Evolutionary conservation across 2,797 vertebrate genomes (phyloP).

Genomic region (Brotula barbata): DNA sequence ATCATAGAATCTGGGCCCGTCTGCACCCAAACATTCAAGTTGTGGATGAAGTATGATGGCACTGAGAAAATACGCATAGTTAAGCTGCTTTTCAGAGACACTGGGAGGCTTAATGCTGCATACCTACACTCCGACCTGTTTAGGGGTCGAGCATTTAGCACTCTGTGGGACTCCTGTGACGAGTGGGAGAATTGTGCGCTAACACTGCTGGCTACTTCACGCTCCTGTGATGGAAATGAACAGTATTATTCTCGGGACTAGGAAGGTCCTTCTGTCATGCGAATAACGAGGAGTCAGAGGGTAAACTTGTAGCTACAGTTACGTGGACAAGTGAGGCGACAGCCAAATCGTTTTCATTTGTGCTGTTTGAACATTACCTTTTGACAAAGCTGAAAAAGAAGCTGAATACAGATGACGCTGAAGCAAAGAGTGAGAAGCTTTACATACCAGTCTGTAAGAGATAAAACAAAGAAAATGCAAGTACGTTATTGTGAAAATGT

Average conservation of each 20-base stretch:
- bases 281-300: slow-evolving; percentile 6
- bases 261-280: slow-evolving; percentile 2
- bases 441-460: slow-evolving; percentile 13
- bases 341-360: slow-evolving; percentile 17
- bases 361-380: slow-evolving; percentile 3
- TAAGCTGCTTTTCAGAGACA: slow-evolving; percentile 8
- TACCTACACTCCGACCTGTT: slow-evolving; percentile 3
- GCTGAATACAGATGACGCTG: not conserved
- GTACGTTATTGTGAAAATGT: not conserved
- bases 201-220: not conserved
- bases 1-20: not conserved
- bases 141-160: slow-evolving; percentile 13
- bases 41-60: not conserved
- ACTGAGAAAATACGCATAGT: slow-evolving; percentile 1
- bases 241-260: not conserved
- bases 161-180: not conserved
- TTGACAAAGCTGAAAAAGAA: not conserved
- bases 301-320: slow-evolving; percentile 1
- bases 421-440: slow-evolving; percentile 19
- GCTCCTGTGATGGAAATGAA: not conserved
- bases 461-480: slow-evolving; percentile 13
- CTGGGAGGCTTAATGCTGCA: not conserved
- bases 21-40: not conserved
- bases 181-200: slow-evolving; percentile 1
- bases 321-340: slow-evolving; percentile 5